Evolutionary conservation across 2,113 vertebrate genomes (phyloP).

Genomic region (Leptodactylus fuscus): DNA sequence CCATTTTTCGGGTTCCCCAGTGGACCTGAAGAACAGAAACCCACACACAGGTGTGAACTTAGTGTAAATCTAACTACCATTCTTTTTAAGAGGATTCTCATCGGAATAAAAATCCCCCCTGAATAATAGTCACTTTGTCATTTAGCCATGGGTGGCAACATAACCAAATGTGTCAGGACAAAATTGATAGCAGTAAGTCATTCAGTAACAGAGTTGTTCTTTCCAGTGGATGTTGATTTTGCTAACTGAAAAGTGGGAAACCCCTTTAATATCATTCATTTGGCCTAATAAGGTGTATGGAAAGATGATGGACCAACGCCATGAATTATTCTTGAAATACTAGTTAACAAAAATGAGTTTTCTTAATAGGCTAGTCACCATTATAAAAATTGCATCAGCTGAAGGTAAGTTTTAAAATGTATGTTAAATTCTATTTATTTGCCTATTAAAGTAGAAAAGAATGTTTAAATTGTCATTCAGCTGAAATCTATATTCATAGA

Average conservation of each 20-base stretch:
- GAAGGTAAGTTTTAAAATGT: neutral
- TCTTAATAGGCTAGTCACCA: no score
- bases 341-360: neutral
- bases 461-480: neutral
- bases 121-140: no score
- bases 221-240: neutral
- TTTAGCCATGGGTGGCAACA: no score
- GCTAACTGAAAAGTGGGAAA: neutral
- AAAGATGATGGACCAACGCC: no score
- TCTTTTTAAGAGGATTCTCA: no score
- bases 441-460: neutral
- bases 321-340: neutral
- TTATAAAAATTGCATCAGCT: no score
- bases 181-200: neutral
- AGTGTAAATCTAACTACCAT: no score
- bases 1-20: no score
- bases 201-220: neutral
- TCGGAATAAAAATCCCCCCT: no score
- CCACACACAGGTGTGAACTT: no score
- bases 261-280: neutral
- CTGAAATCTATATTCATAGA: conserved; percentile 1
- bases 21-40: no score
- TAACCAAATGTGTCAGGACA: neutral
- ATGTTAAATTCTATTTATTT: neutral
- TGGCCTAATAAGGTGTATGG: neutral